Percentiles rank a stretch among this genome's conserved stretches.
phyloP scores from a whole-genome alignment of 2,113 vertebrate genomes.

The Saccopteryx bilineata region DNA sequence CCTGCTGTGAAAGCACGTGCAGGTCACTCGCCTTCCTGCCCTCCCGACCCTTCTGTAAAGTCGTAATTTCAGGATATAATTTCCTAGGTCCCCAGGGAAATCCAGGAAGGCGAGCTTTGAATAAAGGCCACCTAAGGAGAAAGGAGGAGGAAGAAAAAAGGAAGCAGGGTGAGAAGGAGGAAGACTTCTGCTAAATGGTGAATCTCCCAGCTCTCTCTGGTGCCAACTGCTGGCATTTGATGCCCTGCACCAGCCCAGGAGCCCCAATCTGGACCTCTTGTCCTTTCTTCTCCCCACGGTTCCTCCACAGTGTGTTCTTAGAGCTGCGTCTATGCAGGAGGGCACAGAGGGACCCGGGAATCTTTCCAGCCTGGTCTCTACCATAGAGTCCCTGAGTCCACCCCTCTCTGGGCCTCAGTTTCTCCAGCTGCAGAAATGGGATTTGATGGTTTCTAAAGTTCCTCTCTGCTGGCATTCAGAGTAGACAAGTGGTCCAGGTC shows the following conservation, averaged over 20 bases:
- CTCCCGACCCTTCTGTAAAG: not conserved
- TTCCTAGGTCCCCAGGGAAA: not conserved
- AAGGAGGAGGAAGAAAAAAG: not conserved
- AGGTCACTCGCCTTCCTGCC: not conserved
- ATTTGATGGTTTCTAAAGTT: not conserved
- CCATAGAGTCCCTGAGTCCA: accelerated
- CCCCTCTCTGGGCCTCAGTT: not conserved
- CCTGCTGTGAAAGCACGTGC: accelerated
- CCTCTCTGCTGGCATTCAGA: not conserved
- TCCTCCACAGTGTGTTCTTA: not conserved
- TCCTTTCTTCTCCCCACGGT: no score
- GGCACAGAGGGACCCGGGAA: accelerated
- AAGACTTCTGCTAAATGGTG: not conserved
- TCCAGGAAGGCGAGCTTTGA: not conserved
- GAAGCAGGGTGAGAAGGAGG: no score
- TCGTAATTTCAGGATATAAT: not conserved
- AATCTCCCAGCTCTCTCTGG: not conserved
- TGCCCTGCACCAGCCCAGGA: no score
- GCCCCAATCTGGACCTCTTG: accelerated
- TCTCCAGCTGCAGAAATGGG: not conserved
- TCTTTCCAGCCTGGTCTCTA: not conserved
- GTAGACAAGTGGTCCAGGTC: not conserved
- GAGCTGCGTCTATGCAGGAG: not conserved
- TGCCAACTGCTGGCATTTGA: not conserved
- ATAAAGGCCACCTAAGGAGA: not conserved